These are phyloP conservation scores for Pemphigus obesinymphae DNA, from an alignment of 1,140 invertebrate genomes.

Conservation along the genomic window DNA sequence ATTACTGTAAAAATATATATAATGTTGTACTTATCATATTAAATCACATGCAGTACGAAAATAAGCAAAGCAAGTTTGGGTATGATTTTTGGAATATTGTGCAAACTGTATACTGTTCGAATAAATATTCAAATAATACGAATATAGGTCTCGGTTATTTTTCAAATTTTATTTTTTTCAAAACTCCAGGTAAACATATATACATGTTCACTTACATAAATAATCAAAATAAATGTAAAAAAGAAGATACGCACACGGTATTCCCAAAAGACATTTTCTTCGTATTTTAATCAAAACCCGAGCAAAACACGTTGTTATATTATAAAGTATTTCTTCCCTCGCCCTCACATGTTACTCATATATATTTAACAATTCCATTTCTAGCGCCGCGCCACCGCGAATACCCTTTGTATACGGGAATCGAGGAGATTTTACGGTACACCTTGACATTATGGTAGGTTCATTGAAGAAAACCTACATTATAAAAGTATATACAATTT, in stretches of 20 bases:
- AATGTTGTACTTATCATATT: no score
- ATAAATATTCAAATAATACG: no score
- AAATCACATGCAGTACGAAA: no score
- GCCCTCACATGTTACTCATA: background rate
- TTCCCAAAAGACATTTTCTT: slow-evolving; percentile 34
- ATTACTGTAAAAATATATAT: no score
- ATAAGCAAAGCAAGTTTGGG: no score
- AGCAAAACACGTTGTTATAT: slow-evolving; percentile 16
- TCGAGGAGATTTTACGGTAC: background rate
- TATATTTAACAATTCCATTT: slow-evolving; percentile 38
- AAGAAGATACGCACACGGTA: slow-evolving; percentile 2
- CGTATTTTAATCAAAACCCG: slow-evolving; percentile 38
- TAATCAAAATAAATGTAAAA: slow-evolving; percentile 39
- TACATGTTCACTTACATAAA: background rate
- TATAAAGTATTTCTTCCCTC: background rate
- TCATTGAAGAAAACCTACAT: background rate
- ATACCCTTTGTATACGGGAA: background rate
- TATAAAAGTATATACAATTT: background rate
- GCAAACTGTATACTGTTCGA: no score
- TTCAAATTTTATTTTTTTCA: background rate
- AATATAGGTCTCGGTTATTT: no score
- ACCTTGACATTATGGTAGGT: background rate
- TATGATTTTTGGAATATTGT: no score
- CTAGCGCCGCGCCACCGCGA: background rate
- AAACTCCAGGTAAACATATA: background rate